Percentiles rank a stretch among this genome's conserved stretches.
phyloP scores from a whole-genome alignment of 2,888 invertebrate genomes.

The Pediacus dermestoides region DNA sequence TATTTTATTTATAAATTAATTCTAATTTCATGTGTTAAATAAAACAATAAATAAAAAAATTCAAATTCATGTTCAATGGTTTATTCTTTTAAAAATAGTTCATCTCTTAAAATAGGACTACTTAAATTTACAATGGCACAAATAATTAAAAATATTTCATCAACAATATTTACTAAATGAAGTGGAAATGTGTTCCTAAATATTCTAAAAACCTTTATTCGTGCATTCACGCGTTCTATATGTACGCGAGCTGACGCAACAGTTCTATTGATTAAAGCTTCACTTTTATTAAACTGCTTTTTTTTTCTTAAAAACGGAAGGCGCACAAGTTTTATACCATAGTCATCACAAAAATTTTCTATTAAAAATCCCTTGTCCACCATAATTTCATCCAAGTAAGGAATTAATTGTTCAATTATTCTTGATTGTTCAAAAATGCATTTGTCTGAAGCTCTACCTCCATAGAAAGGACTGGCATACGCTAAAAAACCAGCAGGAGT shows the following conservation, averaged over 20 bases:
- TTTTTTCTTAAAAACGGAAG: neutral
- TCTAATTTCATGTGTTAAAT: no score
- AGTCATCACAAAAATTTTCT: neutral
- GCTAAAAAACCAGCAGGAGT: slow-evolving; percentile 25
- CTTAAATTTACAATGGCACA: slow-evolving; percentile 1
- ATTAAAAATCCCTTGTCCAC: slow-evolving; percentile 1
- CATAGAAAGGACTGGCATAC: slow-evolving; percentile 24
- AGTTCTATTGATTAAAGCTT: neutral
- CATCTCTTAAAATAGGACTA: slow-evolving; percentile 1
- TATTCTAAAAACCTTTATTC: slow-evolving; percentile 12
- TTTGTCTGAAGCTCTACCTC: slow-evolving; percentile 26
- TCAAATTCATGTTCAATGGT: no score
- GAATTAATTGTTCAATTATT: neutral
- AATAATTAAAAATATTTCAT: slow-evolving; percentile 13
- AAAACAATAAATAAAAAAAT: no score
- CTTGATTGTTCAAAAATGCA: slow-evolving; percentile 23
- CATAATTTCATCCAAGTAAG: neutral
- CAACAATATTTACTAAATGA: slow-evolving; percentile 7
- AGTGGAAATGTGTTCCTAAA: neutral
- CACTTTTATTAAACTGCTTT: neutral
- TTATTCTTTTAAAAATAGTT: no score
- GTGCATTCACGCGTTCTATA: slow-evolving; percentile 12
- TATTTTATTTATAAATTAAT: no score
- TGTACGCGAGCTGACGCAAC: neutral
- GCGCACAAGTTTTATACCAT: neutral